Evolutionary conservation across 2,797 vertebrate genomes (phyloP).

Genomic region (Aselliscus stoliczkanus): DNA sequence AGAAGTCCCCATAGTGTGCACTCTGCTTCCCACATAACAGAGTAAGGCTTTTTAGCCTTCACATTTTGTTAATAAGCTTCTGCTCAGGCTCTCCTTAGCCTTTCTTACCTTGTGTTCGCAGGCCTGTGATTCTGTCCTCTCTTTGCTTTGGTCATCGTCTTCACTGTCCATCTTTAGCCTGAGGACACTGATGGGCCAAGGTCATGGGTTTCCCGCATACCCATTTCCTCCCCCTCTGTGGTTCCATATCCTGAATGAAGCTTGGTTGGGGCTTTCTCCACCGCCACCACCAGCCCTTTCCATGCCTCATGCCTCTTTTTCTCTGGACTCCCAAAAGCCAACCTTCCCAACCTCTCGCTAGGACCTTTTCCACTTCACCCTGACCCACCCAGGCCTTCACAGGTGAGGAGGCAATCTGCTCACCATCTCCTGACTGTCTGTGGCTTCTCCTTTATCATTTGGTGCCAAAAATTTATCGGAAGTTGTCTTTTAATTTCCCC

Average conservation of each 20-base stretch:
- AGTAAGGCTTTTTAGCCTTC: neutral
- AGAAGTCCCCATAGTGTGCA: neutral
- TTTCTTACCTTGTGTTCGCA: neutral
- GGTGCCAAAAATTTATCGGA: neutral
- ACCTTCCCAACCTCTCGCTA: neutral
- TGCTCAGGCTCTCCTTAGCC: neutral
- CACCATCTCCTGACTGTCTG: neutral
- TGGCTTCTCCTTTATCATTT: neutral
- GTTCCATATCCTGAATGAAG: neutral
- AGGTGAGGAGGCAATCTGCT: neutral
- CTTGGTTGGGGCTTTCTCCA: neutral
- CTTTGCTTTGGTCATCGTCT: neutral
- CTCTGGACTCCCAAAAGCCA: neutral
- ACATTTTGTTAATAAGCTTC: neutral
- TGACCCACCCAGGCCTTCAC: fast-evolving
- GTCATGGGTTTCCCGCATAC: neutral
- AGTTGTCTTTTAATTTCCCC: neutral
- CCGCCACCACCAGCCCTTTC: neutral
- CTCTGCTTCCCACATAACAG: neutral
- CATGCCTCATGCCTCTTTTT: neutral
- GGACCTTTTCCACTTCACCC: too few relatives aligned
- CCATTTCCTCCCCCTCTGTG: neutral
- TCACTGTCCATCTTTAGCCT: too few relatives aligned
- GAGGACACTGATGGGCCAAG: neutral
- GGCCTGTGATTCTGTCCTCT: neutral